Evolutionary conservation across 1,140 invertebrate genomes (phyloP).

Genomic region (Drosophila parabipectinata): DNA sequence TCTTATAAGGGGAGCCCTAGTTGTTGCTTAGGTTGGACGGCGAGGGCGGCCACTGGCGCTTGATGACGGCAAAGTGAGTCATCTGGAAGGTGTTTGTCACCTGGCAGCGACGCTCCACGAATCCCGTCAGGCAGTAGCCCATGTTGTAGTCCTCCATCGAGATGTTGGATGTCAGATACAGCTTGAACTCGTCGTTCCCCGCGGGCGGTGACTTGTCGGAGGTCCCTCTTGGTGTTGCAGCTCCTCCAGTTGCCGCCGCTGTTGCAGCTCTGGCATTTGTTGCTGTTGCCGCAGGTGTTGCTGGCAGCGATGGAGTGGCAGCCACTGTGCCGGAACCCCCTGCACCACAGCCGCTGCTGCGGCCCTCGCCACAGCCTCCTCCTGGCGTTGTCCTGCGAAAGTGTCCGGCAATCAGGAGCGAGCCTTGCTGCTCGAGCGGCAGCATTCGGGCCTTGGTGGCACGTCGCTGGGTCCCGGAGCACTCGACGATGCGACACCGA

Average conservation of each 20-base stretch:
- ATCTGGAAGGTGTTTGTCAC: constrained; percentile 91
- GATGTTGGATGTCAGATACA: constrained; percentile 83
- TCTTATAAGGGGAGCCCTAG: constrained; percentile 43
- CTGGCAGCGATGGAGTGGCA: constrained; percentile 29
- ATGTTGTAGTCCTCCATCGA: constrained; percentile 92
- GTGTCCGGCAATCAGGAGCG: constrained; percentile 91
- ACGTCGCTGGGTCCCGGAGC: constrained; percentile 91
- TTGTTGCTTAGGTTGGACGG: constrained; percentile 68
- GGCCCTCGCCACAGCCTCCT: constrained; percentile 1
- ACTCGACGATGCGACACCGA: constrained; percentile 92
- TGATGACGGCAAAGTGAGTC: constrained; percentile 93
- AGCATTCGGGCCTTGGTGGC: constrained; percentile 92
- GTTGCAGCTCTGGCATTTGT: constrained; percentile 8
- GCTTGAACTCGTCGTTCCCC: constrained; percentile 79
- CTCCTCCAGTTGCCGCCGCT: constrained; percentile 2
- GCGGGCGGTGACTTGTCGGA: constrained; percentile 59
- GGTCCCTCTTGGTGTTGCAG: constrained; percentile 1
- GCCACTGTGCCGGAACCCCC: constrained; percentile 21
- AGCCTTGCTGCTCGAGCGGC: constrained; percentile 89
- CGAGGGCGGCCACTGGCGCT: constrained; percentile 85
- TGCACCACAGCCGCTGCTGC: not conserved
- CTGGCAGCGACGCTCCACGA: constrained; percentile 91
- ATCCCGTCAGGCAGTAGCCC: constrained; percentile 94
- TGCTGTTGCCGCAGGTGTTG: constrained; percentile 26
- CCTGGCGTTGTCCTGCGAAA: constrained; percentile 86